phyloP scores from a whole-genome alignment of 2,888 invertebrate species.

The Athripsodes cinereus region DNA sequence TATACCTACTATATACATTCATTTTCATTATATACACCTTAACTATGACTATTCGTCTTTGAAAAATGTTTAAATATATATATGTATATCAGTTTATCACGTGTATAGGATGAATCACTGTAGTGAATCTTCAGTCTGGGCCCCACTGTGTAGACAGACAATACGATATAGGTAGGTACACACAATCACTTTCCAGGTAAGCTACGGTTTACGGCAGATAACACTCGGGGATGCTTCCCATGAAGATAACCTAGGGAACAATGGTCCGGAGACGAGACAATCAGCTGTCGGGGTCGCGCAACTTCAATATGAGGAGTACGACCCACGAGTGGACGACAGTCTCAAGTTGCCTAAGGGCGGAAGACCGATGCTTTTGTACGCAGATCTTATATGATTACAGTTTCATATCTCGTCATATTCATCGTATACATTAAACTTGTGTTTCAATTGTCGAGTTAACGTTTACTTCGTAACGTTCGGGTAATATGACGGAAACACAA shows the following conservation, averaged over 20 bases:
- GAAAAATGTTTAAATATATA: slow-evolving; percentile 22
- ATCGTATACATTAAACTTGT: background rate
- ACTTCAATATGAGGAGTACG: slow-evolving; percentile 10
- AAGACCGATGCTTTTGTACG: background rate
- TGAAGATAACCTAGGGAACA: background rate
- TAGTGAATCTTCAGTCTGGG: slow-evolving; percentile 20
- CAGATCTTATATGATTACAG: too few species aligned
- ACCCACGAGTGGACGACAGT: slow-evolving; percentile 1
- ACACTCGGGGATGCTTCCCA: slow-evolving; percentile 3
- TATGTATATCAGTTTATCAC: slow-evolving; percentile 17
- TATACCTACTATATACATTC: slow-evolving; percentile 22
- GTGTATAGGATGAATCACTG: slow-evolving; percentile 12
- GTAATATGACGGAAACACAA: too few species aligned
- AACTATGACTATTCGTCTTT: slow-evolving; percentile 27
- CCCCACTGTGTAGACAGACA: slow-evolving; percentile 20
- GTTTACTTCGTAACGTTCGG: background rate
- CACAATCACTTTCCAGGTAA: slow-evolving; percentile 16
- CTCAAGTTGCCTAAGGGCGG: background rate
- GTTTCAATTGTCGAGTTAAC: background rate
- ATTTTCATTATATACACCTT: slow-evolving; percentile 26
- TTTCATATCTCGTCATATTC: background rate
- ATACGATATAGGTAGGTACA: background rate
- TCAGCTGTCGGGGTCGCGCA: background rate
- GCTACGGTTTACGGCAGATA: background rate
- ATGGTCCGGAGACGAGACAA: background rate